Evolutionary conservation across 1,140 invertebrate genomes (phyloP), one percentile per base, ranked within the genome.

Genomic region (Dendrolimus kikuchii): DNA sequence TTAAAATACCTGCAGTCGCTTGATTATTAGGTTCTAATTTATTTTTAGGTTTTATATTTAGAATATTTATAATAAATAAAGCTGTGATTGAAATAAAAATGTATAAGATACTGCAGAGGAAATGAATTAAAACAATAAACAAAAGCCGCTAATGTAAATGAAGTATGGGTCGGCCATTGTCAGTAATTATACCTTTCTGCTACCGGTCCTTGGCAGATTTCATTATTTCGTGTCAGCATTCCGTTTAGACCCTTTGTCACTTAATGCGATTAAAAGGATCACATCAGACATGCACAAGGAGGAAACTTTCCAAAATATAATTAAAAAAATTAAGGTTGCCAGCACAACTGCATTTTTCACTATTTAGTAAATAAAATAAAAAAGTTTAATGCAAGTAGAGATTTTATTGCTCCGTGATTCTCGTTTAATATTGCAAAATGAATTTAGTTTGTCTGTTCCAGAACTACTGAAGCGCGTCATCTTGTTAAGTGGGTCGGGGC

Each of bases 401-500:
- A 68, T 68, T 64, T 70, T 52, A 63, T 68, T 64, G 62, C 51
- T 59, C 42, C 36, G 46, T 68, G 67, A 69, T 70, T 51, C 57
- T 70, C 59, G 59, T 64, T 66, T 59, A 63, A 71, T 73, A 71
- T 69, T 66, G 70, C 67, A 60, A 70, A 74, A 80, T 80, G 74
- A 80, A 77, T 80, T 81, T 70, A 75, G 63, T 69, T 74, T 74
- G 71, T 77, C 68, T 78, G 70, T 89, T 92, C 79, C 90, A 94
- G 94, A 95, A 85, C 89, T 99, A 59, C 93, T 99, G 74, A 93
- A 96, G 77, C 92, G 96, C 59, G 95, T 96, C 36, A 93, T 99
- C 64, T 89, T 99, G 49, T 91, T 98, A 77, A 97, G 96, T 68
- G 98, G 98, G 7, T 98, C 97, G n/a, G 96, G 96, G 7, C 88